Base-by-base conservation (phyloP, 2,888 invertebrate species). In the Ganaspis brasiliensis region DNA sequence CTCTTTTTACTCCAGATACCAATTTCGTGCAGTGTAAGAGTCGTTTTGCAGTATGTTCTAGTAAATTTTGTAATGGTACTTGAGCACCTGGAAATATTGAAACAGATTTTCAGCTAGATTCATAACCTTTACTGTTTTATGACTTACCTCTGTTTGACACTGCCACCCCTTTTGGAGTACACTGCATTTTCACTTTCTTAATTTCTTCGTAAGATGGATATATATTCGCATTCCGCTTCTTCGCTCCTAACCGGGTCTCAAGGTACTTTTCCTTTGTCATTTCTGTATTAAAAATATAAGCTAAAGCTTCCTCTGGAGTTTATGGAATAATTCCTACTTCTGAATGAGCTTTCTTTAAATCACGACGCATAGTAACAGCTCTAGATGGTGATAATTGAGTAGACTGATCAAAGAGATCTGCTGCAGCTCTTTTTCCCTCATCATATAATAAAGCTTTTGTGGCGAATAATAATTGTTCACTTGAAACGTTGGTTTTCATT, bases 251-350 rank as follows among this genome's bases (percentile, higher is more conserved):
- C 37, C 73, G 35, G 1, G 49, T 35, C 8, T 35, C 40, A 21
- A 61, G n/a, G 24, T 61, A 73, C 12, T 14, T 21, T 59, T 61
- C 61, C 26, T 61, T 61, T 45, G 61, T 45, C 61, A 61, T 37
- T 45, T 49, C 21, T n/a, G 40, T n/a, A n/a, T 73, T 49, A 14
- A 61, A 12, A 73, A 61, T 45, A 40, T 12, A 61, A 16, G 61
- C 59, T 37, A 73, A 61, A 10, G 73, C 73, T 59, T 73, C 73
- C 9, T 61, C 59, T 49, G 61, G 45, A 14, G 73, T 61, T 19
- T 73, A 59, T 19, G 59, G 59, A 16, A 31, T 21, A 16, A 61
- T 1, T 72, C 4, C 31, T 6, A n/a, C 5, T 31, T 26, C 40
- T 40, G 2, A 4, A 12, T 40, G 5, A 10, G 5, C 12, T 12